Percentiles rank a stretch among this genome's conserved stretches.
Evolutionary conservation across 2,113 vertebrate species (phyloP).

Genomic region (Eupsittula cactorum): DNA sequence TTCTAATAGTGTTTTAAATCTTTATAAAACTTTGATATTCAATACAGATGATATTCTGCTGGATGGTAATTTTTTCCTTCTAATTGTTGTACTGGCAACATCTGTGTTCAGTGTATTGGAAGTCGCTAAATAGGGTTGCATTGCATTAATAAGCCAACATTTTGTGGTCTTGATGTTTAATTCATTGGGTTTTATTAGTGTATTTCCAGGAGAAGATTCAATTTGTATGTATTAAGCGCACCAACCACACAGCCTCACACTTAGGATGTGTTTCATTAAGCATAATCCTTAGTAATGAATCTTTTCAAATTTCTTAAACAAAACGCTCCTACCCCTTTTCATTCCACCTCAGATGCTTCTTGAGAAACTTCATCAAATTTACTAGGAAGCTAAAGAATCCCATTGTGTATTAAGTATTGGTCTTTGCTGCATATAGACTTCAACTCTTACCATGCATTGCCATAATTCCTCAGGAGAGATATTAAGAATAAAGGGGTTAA

Average conservation of each 20-base stretch:
- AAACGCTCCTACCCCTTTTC: slow-evolving; percentile 55
- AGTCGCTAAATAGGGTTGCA: slow-evolving; percentile 71
- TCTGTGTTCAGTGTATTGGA: slow-evolving; percentile 72
- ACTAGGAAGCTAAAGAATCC: slow-evolving; percentile 8
- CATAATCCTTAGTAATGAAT: slow-evolving; percentile 72
- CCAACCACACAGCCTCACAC: slow-evolving; percentile 35
- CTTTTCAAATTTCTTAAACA: slow-evolving; percentile 62
- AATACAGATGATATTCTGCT: slow-evolving; percentile 62
- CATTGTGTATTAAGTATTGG: neutral
- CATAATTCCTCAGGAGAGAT: neutral
- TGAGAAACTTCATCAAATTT: slow-evolving; percentile 49
- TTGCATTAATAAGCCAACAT: slow-evolving; percentile 72
- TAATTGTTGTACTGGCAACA: slow-evolving; percentile 75
- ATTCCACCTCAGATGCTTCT: slow-evolving; percentile 40
- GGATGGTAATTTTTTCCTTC: slow-evolving; percentile 37
- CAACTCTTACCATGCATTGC: neutral
- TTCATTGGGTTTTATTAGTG: slow-evolving; percentile 72
- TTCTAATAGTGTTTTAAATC: slow-evolving; percentile 53
- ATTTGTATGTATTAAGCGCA: slow-evolving; percentile 75
- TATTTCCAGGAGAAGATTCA: slow-evolving; percentile 74
- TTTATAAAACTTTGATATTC: slow-evolving; percentile 72
- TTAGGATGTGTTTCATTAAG: slow-evolving; percentile 75
- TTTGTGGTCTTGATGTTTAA: slow-evolving; percentile 76
- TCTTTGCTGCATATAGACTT: neutral
- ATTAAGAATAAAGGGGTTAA: neutral